phyloP scores from a whole-genome alignment of 2,888 invertebrate species.

The Nesidiocoris tenuis region DNA sequence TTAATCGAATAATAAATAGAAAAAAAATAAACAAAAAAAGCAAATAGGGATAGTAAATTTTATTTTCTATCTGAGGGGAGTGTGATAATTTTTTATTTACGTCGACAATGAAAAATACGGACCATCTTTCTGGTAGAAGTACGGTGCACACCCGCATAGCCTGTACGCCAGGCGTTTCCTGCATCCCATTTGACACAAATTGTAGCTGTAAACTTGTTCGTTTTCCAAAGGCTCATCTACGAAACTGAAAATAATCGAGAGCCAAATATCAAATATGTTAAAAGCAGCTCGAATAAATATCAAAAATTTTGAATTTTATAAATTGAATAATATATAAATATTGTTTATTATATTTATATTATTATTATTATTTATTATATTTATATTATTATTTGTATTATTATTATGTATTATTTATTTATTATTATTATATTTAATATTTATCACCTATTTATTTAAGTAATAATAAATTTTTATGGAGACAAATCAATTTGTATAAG shows the following conservation, averaged over 20 bases:
- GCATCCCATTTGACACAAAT: slow-evolving; percentile 71
- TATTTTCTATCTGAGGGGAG: not conserved
- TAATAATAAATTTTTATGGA: too few relatives aligned
- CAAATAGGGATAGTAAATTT: not conserved
- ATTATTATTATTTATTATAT: too few relatives aligned
- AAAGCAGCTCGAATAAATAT: not conserved
- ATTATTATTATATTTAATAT: too few relatives aligned
- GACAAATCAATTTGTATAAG: too few relatives aligned
- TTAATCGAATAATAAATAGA: not conserved
- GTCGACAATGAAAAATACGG: not conserved
- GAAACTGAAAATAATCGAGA: slow-evolving; percentile 47
- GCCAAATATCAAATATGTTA: not conserved
- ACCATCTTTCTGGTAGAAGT: slow-evolving; percentile 68
- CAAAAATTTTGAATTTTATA: not conserved
- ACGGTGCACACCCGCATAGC: slow-evolving; percentile 70
- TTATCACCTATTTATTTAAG: too few relatives aligned
- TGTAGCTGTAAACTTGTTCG: slow-evolving; percentile 69
- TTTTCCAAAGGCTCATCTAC: slow-evolving; percentile 63
- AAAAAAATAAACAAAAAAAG: slow-evolving; percentile 1
- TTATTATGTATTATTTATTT: too few relatives aligned
- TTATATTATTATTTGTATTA: too few relatives aligned
- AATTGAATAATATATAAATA: too few relatives aligned
- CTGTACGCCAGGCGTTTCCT: slow-evolving; percentile 63
- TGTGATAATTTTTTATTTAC: not conserved
- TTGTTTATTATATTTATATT: too few relatives aligned